These are phyloP conservation scores for Catostomus latipinnis DNA, from an alignment of 2,797 vertebrate genomes.

Conservation along the genomic window DNA sequence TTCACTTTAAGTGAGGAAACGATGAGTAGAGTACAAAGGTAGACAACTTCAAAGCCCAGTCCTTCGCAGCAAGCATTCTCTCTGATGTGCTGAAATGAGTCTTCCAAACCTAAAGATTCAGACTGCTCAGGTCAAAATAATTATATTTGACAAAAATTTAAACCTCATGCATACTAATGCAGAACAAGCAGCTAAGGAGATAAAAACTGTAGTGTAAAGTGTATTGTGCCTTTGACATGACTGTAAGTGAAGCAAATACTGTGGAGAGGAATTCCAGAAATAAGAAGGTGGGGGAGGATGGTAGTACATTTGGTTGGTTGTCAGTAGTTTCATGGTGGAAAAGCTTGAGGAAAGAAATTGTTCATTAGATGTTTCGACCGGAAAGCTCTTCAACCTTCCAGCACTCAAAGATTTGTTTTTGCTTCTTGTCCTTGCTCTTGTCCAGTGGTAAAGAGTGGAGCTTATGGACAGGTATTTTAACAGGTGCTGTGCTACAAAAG, in stretches of 20 bases:
- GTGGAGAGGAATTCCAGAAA: background rate
- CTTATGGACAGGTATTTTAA: too few relatives aligned
- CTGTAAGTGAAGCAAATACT: background rate
- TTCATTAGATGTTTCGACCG: too few relatives aligned
- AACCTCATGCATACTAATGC: background rate
- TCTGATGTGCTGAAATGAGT: constrained; percentile 20
- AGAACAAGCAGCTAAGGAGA: background rate
- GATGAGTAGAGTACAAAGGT: constrained; percentile 45
- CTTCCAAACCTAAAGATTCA: constrained; percentile 19
- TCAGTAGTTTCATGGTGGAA: too few relatives aligned
- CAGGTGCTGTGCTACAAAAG: too few relatives aligned
- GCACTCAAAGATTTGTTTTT: too few relatives aligned
- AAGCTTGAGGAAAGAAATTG: too few relatives aligned
- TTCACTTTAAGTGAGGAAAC: constrained; percentile 52
- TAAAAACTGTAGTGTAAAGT: too few relatives aligned
- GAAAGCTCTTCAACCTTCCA: too few relatives aligned
- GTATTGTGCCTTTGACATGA: background rate
- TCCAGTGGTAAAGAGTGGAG: too few relatives aligned
- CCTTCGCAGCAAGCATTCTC: constrained; percentile 37
- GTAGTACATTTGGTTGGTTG: too few relatives aligned
- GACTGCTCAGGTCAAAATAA: constrained; percentile 21
- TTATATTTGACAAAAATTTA: background rate
- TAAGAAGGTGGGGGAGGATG: background rate
- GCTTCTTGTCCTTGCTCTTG: too few relatives aligned
- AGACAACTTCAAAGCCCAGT: constrained; percentile 52